A percentile compares a stretch with the other conserved stretches of the same genome.
These are phyloP conservation scores for Neodontobutis hainanensis DNA, from an alignment of 2,113 vertebrate genomes.

Conservation along the genomic window DNA sequence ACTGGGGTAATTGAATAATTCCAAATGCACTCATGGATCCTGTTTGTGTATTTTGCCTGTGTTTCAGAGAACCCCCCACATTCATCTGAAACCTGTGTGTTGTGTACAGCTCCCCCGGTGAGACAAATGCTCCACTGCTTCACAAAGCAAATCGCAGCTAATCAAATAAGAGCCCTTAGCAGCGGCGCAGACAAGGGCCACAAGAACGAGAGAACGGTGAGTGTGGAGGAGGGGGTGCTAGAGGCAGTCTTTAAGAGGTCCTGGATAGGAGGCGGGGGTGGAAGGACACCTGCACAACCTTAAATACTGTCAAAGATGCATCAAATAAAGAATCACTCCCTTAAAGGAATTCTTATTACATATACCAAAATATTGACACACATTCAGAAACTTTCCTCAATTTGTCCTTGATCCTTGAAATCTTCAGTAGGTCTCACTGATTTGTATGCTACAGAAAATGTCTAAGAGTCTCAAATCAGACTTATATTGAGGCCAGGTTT, in stretches of 20 bases:
- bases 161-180: slow-evolving; percentile 74
- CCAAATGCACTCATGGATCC: slow-evolving; percentile 13
- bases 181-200: slow-evolving; percentile 50
- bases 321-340: neutral
- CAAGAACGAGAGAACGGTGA: slow-evolving; percentile 52
- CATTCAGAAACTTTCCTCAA: slow-evolving; percentile 1
- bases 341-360: neutral
- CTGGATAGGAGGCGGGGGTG: slow-evolving; percentile 54
- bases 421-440: no score
- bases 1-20: slow-evolving; percentile 1
- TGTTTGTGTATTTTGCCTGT: slow-evolving; percentile 33
- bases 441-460: no score
- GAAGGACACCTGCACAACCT: slow-evolving; percentile 46
- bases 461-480: no score
- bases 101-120: slow-evolving; percentile 51
- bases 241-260: slow-evolving; percentile 66
- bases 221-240: slow-evolving; percentile 41
- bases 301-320: slow-evolving; percentile 24
- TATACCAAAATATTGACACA: slow-evolving; percentile 14
- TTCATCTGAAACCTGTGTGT: slow-evolving; percentile 38
- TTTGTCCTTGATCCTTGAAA: neutral
- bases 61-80: slow-evolving; percentile 23
- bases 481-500: no score
- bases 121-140: slow-evolving; percentile 64
- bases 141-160: slow-evolving; percentile 74